Evolutionary conservation across 2,797 vertebrate species (phyloP).

Genomic region (Carcharodon carcharias): DNA sequence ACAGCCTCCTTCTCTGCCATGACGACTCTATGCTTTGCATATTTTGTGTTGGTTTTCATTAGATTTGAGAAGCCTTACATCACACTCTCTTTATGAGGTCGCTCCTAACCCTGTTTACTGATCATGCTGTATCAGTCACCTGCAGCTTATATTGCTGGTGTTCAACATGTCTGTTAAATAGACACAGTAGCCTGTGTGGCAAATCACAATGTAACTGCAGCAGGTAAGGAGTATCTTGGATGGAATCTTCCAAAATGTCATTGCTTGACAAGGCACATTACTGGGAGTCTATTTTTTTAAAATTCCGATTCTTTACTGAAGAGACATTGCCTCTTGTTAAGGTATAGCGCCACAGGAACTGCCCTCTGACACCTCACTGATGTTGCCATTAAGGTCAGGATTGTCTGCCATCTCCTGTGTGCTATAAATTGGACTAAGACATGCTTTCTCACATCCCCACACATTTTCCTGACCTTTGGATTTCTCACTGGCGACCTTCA

Average conservation of each 20-base stretch:
- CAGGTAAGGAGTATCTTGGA: neutral
- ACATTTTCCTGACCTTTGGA: neutral
- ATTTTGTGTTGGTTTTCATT: neutral
- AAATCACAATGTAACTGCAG: neutral
- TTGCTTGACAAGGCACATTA: neutral
- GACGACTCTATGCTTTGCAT: neutral
- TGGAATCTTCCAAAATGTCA: neutral
- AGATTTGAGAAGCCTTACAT: neutral
- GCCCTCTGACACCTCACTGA: neutral
- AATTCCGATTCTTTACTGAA: neutral
- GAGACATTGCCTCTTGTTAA: neutral
- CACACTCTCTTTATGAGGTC: neutral
- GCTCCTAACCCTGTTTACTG: neutral
- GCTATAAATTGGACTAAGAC: neutral
- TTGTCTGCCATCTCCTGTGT: neutral
- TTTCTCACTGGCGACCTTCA: neutral
- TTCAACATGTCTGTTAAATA: neutral
- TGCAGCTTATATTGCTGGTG: neutral
- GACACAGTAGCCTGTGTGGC: neutral
- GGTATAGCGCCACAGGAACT: neutral
- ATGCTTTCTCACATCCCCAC: neutral
- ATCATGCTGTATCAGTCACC: neutral
- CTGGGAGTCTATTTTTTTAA: neutral
- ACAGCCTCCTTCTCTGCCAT: neutral
- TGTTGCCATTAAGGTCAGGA: neutral